Conservation (phyloP, 2,113 vertebrate species). For the Nematolebias whitei region DNA sequence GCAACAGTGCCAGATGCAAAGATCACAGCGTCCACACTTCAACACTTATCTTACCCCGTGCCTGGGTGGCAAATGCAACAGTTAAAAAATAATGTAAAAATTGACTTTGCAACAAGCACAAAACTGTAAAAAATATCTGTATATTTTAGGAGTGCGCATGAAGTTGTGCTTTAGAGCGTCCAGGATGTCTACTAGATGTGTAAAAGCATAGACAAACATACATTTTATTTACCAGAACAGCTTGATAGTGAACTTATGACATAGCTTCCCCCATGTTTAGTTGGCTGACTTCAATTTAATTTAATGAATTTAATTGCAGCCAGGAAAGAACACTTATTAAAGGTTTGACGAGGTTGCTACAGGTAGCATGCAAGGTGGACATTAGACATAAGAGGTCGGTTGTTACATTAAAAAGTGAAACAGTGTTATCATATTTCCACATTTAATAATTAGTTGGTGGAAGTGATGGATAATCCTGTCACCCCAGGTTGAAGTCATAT, state of each 20-base stretch:
- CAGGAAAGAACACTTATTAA: conserved; percentile 62
- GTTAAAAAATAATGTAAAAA: too few relatives aligned
- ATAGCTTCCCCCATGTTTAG: conserved; percentile 18
- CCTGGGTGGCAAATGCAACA: too few relatives aligned
- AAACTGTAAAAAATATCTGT: neutral
- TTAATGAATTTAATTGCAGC: conserved; percentile 55
- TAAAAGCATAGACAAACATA: conserved; percentile 50
- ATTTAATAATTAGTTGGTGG: conserved; percentile 51
- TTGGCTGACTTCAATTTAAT: conserved; percentile 45
- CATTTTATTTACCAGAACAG: conserved; percentile 13
- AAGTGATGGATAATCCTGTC: conserved; percentile 50
- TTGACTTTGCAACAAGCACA: too few relatives aligned
- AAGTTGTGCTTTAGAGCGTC: conserved; percentile 17
- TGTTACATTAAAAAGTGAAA: conserved; percentile 7
- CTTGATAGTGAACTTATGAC: conserved; percentile 30
- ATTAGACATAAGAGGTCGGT: conserved; percentile 50
- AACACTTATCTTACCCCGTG: too few relatives aligned
- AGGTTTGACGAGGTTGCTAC: conserved; percentile 18
- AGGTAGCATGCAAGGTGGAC: conserved; percentile 21
- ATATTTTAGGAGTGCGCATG: neutral
- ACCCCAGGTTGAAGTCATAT: conserved; percentile 48
- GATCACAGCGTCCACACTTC: too few relatives aligned
- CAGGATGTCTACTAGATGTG: conserved; percentile 11
- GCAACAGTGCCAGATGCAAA: too few relatives aligned
- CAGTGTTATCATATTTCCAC: conserved; percentile 41